A percentile compares a stretch with the other conserved stretches of the same genome.
phyloP scores from a whole-genome alignment of 2,113 vertebrate species.

The Columba livia region DNA sequence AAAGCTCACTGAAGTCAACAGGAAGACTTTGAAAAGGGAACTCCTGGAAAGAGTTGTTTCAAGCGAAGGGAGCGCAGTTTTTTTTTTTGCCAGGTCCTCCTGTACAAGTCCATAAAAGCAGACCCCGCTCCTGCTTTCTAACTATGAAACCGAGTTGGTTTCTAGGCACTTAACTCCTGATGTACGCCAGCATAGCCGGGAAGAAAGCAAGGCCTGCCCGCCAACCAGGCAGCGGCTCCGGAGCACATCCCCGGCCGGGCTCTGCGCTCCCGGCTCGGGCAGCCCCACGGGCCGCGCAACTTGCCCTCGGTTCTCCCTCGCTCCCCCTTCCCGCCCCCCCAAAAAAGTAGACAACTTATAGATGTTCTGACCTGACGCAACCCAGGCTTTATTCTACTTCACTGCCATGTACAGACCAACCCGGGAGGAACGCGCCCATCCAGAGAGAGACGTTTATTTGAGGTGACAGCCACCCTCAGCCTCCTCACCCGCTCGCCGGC shows the following conservation, averaged over 20 bases:
- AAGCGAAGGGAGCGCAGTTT: background rate
- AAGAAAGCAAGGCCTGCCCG: background rate
- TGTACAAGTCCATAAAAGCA: background rate
- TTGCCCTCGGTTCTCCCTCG: background rate
- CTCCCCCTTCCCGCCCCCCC: background rate
- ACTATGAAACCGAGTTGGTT: background rate
- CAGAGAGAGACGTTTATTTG: conserved; percentile 3
- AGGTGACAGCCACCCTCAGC: conserved; percentile 49
- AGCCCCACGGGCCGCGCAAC: background rate
- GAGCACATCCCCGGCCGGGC: background rate
- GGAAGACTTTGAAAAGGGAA: conserved; percentile 23
- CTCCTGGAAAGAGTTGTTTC: conserved; percentile 42
- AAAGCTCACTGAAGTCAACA: conserved; percentile 30
- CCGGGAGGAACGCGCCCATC: conserved; percentile 18
- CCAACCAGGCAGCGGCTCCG: background rate
- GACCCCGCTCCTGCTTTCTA: conserved; percentile 15
- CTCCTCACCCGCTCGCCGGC: conserved; percentile 16
- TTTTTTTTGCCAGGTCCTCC: conserved; percentile 9
- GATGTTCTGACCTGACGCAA: conserved; percentile 46
- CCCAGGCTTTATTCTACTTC: conserved; percentile 63
- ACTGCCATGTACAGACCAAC: conserved; percentile 15
- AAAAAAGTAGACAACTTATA: conserved; percentile 19
- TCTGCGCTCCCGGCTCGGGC: background rate
- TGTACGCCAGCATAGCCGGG: background rate
- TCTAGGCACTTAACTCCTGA: background rate